These are phyloP conservation scores for Eulemur rufifrons DNA, from an alignment of 2,113 vertebrate species.

Conservation along the genomic window DNA sequence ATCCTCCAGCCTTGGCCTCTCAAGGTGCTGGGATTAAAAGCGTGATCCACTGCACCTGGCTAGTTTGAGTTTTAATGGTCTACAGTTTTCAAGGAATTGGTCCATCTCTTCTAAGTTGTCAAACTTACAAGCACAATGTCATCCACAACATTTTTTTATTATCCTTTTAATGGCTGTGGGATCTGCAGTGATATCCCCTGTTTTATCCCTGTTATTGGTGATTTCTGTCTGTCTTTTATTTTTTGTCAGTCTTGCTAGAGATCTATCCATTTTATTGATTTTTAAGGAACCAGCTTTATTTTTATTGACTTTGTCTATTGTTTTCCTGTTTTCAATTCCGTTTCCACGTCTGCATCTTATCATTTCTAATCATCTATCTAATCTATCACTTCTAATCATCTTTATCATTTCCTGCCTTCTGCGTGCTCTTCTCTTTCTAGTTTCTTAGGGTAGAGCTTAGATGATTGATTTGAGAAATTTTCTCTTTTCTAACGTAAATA, in stretches of 20 bases:
- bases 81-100: background rate
- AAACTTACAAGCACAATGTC: background rate
- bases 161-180: too few relatives aligned
- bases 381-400: too few relatives aligned
- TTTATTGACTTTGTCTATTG: background rate
- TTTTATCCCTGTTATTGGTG: too few relatives aligned
- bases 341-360: too few relatives aligned
- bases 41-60: too few relatives aligned
- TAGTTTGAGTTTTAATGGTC: too few relatives aligned
- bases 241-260: background rate
- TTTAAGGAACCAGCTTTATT: background rate
- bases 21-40: too few relatives aligned
- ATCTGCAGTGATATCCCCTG: too few relatives aligned
- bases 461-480: background rate
- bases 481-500: background rate
- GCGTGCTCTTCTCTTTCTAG: background rate
- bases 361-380: too few relatives aligned
- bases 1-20: too few relatives aligned
- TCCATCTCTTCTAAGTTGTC: background rate
- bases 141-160: background rate
- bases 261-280: background rate
- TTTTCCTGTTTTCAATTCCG: background rate
- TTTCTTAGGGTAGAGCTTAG: background rate
- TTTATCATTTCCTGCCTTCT: background rate
- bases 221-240: too few relatives aligned